Base-by-base conservation (phyloP, 2,797 vertebrate species). In the Moxostoma hubbsi region DNA sequence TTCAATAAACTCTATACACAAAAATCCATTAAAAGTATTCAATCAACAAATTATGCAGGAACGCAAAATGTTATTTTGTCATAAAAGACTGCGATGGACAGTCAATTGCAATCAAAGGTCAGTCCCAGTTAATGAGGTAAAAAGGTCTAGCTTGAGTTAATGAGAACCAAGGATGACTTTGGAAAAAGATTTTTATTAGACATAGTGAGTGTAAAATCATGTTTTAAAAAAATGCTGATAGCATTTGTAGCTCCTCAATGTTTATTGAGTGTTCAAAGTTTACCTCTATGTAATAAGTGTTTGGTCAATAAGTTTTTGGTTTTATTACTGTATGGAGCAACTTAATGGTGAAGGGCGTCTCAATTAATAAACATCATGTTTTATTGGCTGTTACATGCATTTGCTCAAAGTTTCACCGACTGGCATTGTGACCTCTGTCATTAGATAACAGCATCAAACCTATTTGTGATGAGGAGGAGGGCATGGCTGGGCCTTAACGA, bases 181-280 rank as follows among this genome's bases (percentile, higher is more conserved):
- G 11, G 36, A 61, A 54, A 79, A 85, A 54, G 46, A 84, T 88
- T 91, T 88, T 93, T 92, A 93, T 92, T 92, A 90, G 87, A 57
- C 13, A 47, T 87, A 24, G 64, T 55, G 49, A 62, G 73, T 77
- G 79, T 77, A 82, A 82, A 84, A 84, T 79, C 85, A 83, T 87
- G 62, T 92, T 92, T 92, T 92, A 90, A 91, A 88, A 86, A 88
- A 86, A 63, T 73, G 76, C 87, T 90, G 88, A 90, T 91, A 86
- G 84, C 80, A 81, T 85, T 88, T 88, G 88, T 90, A 88, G 90
- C 91, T 90, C 86, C 83, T 87, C 72, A 49, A n/a, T 86, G 88
- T 93, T 94, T 93, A 93, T 90, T 81, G 90, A 75, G 83, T 75
- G 89, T 79, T 91, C 91, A 94, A 93, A 90, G 93, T 94, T 91